A percentile compares a stretch with the other conserved stretches of the same genome.
Evolutionary conservation across 2,113 vertebrate species (phyloP).

Genomic region (Chrysochloris asiatica): DNA sequence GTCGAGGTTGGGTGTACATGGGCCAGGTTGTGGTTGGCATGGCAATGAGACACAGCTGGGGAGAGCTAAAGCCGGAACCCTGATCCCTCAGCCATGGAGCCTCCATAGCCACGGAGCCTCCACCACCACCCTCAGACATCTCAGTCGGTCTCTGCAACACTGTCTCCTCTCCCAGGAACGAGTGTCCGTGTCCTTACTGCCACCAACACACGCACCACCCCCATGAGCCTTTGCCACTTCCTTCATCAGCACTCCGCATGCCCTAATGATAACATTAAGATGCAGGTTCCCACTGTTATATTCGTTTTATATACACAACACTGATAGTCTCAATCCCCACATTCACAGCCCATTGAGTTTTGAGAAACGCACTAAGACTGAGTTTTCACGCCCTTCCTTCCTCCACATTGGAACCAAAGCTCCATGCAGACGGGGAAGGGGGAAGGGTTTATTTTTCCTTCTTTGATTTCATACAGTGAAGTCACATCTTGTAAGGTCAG

Average conservation of each 20-base stretch:
- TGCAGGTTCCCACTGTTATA: no score
- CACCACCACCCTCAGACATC: no score
- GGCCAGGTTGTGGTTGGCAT: not conserved
- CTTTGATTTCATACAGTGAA: not conserved
- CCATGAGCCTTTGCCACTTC: no score
- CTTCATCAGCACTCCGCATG: no score
- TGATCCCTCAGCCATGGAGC: not conserved
- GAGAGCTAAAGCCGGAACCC: not conserved
- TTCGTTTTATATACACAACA: not conserved
- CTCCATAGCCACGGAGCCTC: rapidly evolving
- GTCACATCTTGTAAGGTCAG: no score
- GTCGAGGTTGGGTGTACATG: no score
- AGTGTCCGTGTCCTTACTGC: rapidly evolving
- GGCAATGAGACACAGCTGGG: not conserved
- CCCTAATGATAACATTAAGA: no score
- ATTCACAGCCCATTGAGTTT: rapidly evolving
- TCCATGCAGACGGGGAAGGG: not conserved
- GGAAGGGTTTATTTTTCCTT: no score
- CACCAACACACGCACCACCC: no score
- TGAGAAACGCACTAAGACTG: no score
- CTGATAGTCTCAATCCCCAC: rapidly evolving
- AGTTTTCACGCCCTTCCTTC: not conserved
- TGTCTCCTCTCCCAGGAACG: rapidly evolving
- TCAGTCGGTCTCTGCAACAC: rapidly evolving
- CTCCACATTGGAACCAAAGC: not conserved